Evolutionary conservation across 2,888 invertebrate genomes (phyloP), one percentile per base, ranked within the genome.

Genomic region (Matsumyia berberina): DNA sequence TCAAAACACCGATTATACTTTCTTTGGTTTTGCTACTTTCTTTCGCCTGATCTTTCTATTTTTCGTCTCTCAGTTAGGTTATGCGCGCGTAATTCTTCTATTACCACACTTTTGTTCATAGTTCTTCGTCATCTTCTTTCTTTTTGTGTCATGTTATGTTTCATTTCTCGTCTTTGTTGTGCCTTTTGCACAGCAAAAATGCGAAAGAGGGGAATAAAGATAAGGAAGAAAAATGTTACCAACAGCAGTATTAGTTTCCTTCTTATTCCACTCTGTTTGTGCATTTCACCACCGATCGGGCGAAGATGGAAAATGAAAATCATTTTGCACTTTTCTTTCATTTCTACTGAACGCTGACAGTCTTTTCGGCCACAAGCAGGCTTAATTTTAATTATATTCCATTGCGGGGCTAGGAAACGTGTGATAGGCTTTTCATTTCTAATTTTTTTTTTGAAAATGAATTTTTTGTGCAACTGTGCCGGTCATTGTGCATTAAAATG

Each of bases 401-500:
- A 64, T 57, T 66, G 64, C 49, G 66, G 6, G 62, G 12, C 31
- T 74, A 55, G 62, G 42, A 69, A 76, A 76, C 76, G 81, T 86
- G 80, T 86, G 77, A 70, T 87, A 87, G 81, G 82, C 80, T 77
- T 77, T 53, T 57, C 39, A 58, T 39, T n/a, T n/a, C n/a, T n/a
- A n/a, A n/a, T 44, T 80, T 73, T 73, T 29, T 64, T 44, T 33
- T 15, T 42, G 4, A 15, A 69, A 53, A 35, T 55, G 53, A 79
- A 67, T 64, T 77, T 69, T 70, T 73, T 70, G 86, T 55, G 81
- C 57, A 77, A 86, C 67, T 64, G 87, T 88, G 89, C 88, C 90
- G 89, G 89, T 88, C 80, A 88, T 87, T 88, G 89, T 89, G 90
- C 88, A 88, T 89, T 89, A 89, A 86, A 87, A 74, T 86, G 67